Evolutionary conservation across 2,113 vertebrate species (phyloP).

Genomic region (Octodon degus): DNA sequence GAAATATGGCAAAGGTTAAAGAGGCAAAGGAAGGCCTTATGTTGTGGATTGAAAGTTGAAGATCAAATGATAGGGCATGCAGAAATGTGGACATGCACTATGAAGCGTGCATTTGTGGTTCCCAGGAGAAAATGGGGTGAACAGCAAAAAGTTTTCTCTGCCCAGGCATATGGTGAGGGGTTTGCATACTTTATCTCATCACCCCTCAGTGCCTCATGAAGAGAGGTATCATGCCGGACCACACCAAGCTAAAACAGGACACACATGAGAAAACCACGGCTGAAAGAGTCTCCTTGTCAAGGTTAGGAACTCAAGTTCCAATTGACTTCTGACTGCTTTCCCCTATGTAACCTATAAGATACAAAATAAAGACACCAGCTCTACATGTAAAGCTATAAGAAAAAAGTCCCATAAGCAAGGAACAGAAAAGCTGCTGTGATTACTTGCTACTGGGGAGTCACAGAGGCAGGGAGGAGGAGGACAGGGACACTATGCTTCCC

Average conservation of each 20-base stretch:
- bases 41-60: not conserved
- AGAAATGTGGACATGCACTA: not conserved
- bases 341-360: not conserved
- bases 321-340: slow-evolving; percentile 25
- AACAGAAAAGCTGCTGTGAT: not conserved
- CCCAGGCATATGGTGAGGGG: not conserved
- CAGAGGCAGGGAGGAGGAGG: not conserved
- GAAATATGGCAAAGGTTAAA: not conserved
- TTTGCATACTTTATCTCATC: not conserved
- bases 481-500: not conserved
- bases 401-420: not conserved
- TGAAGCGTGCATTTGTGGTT: not conserved
- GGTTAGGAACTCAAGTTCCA: not conserved
- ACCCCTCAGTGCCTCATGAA: not conserved
- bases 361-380: not conserved
- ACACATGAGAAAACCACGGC: not conserved
- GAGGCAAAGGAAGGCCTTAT: not conserved
- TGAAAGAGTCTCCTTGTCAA: not conserved
- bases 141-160: not conserved
- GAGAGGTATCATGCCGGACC: not conserved
- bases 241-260: not conserved
- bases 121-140: not conserved
- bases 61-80: not conserved
- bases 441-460: not conserved
- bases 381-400: not conserved